Conservation (phyloP, 1,140 invertebrate genomes). For the Dysdera silvatica region DNA sequence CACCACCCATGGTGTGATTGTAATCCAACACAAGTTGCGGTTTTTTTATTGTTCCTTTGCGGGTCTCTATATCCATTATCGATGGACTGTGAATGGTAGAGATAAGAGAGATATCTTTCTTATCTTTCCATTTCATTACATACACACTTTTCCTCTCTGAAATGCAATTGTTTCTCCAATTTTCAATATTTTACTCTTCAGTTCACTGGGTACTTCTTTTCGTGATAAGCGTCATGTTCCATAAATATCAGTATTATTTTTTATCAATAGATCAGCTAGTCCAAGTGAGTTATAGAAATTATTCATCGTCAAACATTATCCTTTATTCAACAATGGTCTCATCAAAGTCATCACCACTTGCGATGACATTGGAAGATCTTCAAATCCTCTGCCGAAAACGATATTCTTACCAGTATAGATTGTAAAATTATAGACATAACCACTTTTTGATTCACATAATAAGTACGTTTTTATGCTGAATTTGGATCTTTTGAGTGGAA, state of each 20-base stretch:
- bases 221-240: too few relatives aligned
- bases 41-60: too few relatives aligned
- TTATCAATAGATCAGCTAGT: not conserved
- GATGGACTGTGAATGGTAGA: not conserved
- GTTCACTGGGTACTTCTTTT: not conserved
- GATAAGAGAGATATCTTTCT: not conserved
- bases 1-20: too few relatives aligned
- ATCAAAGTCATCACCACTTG: not conserved
- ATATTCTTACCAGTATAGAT: too few relatives aligned
- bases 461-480: too few relatives aligned
- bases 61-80: too few relatives aligned
- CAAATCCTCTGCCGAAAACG: too few relatives aligned
- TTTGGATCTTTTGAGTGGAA: too few relatives aligned
- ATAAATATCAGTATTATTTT: not conserved
- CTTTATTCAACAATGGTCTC: not conserved
- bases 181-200: not conserved
- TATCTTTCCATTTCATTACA: not conserved
- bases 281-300: not conserved
- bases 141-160: not conserved
- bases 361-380: not conserved
- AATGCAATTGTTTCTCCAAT: not conserved
- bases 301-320: not conserved
- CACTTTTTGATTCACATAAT: too few relatives aligned
- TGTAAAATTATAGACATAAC: too few relatives aligned
- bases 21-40: too few relatives aligned